Evolutionary conservation across 2,888 invertebrate genomes (phyloP), one percentile per base, ranked within the genome.

Genomic region (Clusia tigrina): DNA sequence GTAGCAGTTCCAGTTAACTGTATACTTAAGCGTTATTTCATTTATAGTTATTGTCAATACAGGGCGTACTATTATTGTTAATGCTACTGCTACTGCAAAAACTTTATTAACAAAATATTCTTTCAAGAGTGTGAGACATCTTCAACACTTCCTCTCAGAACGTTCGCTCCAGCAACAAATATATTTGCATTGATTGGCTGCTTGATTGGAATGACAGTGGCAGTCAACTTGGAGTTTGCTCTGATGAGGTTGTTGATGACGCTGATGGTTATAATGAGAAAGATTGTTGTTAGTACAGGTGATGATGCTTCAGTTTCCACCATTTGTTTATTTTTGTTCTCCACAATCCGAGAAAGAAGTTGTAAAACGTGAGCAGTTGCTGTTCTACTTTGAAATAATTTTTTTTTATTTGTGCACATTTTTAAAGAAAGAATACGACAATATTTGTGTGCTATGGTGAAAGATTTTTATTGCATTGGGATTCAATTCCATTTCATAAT

Each of bases 381-480:
- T 77, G 74, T 77, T 74, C 74, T 74, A 74, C 77, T 74, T 74
- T 74, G 76, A 74, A 74, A 74, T 77, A 77, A 74, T 74, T 77
- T 77, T 74, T 77, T 73, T 6, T 9, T 12, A 32, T 48, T 48
- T 48, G 2, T n/a, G n/a, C n/a, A n/a, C n/a, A n/a, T n/a, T n/a
- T n/a, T n/a, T n/a, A n/a, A n/a, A n/a, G n/a, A n/a, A n/a, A n/a
- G n/a, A n/a, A n/a, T n/a, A n/a, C n/a, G n/a, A n/a, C n/a, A n/a
- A n/a, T n/a, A n/a, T n/a, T n/a, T n/a, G n/a, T n/a, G n/a, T n/a
- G n/a, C n/a, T n/a, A n/a, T n/a, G n/a, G n/a, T n/a, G n/a, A n/a
- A n/a, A n/a, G n/a, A n/a, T n/a, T n/a, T n/a, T n/a, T n/a, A n/a
- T n/a, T n/a, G n/a, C n/a, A n/a, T n/a, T n/a, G n/a, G n/a, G n/a